Conservation (phyloP, 1,140 invertebrate genomes). For the Trigoniulus corallinus region DNA sequence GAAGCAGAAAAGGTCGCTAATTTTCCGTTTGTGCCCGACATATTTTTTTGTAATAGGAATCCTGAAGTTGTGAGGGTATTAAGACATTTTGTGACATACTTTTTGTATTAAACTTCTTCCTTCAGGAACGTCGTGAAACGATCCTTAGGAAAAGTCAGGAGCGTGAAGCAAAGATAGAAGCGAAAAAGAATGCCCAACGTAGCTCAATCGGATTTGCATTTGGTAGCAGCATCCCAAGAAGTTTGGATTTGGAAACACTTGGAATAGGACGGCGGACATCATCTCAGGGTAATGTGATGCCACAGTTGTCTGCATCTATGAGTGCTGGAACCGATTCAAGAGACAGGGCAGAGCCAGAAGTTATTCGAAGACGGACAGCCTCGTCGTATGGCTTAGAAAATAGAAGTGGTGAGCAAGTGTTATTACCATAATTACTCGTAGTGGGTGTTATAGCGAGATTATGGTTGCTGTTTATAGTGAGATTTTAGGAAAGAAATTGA, state of each 20-base stretch:
- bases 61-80: background rate
- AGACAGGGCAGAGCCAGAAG: no score
- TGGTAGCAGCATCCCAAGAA: constrained; percentile 70
- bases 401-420: no score
- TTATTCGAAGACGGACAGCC: background rate
- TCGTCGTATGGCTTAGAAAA: background rate
- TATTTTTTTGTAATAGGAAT: background rate
- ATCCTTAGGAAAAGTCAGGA: constrained; percentile 66
- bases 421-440: background rate
- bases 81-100: background rate
- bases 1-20: constrained; percentile 43
- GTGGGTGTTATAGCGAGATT: background rate
- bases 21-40: background rate
- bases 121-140: constrained; percentile 57
- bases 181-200: constrained; percentile 47
- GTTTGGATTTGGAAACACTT: constrained; percentile 46
- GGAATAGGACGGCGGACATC: background rate
- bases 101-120: background rate
- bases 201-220: constrained; percentile 61
- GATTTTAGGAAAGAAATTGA: no score
- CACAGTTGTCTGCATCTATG: background rate
- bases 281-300: constrained; percentile 5
- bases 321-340: no score
- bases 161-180: constrained; percentile 60
- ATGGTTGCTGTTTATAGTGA: background rate